phyloP scores from a whole-genome alignment of 2,888 invertebrate genomes.

The Elegia similella region DNA sequence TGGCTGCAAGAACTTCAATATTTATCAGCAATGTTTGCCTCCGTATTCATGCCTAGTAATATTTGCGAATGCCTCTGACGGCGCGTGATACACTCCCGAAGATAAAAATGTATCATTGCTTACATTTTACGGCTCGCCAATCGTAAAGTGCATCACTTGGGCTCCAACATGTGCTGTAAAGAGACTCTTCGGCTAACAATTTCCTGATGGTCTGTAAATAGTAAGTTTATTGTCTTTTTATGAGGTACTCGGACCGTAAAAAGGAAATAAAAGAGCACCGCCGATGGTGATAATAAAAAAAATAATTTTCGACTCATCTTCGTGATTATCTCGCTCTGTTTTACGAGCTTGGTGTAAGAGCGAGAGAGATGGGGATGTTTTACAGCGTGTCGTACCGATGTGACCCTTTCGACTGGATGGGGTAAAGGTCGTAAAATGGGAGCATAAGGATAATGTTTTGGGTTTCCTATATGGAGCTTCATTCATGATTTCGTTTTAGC shows the following conservation, averaged over 20 bases:
- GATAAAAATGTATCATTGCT: constrained; percentile 71
- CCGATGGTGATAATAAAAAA: constrained; percentile 83
- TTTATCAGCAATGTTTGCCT: neutral
- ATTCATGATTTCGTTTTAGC: constrained; percentile 82
- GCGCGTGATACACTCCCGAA: constrained; percentile 53
- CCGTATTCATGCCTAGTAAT: constrained; percentile 28
- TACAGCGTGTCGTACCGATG: constrained; percentile 73
- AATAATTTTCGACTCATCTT: constrained; percentile 82
- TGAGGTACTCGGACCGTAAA: constrained; percentile 83
- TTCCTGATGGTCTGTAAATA: constrained; percentile 83
- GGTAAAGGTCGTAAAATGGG: constrained; percentile 82
- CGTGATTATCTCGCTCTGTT: constrained; percentile 75
- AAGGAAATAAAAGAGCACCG: constrained; percentile 83
- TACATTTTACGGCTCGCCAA: constrained; percentile 71
- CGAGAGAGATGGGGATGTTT: constrained; percentile 59
- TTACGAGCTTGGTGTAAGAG: constrained; percentile 53
- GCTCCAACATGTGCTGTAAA: constrained; percentile 79
- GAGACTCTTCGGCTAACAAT: constrained; percentile 82
- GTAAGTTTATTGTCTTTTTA: constrained; percentile 83
- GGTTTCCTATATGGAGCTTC: constrained; percentile 80
- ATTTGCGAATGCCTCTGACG: constrained; percentile 44
- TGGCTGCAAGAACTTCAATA: neutral
- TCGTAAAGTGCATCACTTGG: constrained; percentile 76
- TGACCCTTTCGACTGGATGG: constrained; percentile 80
- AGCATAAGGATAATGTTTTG: constrained; percentile 82